Evolutionary conservation across 1,140 invertebrate genomes (phyloP), one percentile per base, ranked within the genome.

Genomic region (Macrobrachium rosenbergii): DNA sequence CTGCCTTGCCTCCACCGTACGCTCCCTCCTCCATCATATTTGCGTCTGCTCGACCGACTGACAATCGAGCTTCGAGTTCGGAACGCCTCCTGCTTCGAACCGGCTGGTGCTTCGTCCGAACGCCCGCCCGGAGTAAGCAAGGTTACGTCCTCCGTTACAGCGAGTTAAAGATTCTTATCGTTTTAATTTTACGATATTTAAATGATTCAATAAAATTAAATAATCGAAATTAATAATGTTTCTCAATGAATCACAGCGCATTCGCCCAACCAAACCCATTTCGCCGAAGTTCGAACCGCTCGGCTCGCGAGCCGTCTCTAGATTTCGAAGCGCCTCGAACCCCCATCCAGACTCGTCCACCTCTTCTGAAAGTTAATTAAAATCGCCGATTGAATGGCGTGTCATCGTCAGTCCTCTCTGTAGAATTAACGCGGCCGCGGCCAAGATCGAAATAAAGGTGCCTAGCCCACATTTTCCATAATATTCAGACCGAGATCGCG

Each of bases 1-100:
- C 97, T 89, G 98, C 97, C 93, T 98, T 98, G 76, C 97, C 97
- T 91, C 97, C 97, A 86, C 98, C 98, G 93, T 98, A 99, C 91
- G 97, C 97, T 90, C 95, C 96, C 90, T 94, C 94, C 92, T 96
- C 95, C 96, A 96, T 96, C 92, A 94, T 94, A 92, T 64, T 73
- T 81, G 85, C 85, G 78, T 75, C 78, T 87, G 67, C 78, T 59
- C 23, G 6, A n/a, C 59, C n/a, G 23, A 43, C 23, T 52, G 6
- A 52, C 52, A 5, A 28, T 28, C 19, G 10, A 23, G 69, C 8
- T 8, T 72, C 69, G 8, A 1, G 23, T 28, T 10, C 69, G 23
- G 21, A 72, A 17, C 69, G 16, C 69, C 37, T 72, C 69, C 23
- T 43, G 37, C 23, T 28, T 28, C 69, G 23, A 37, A n/a, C 28